phyloP scores from a whole-genome alignment of 2,113 vertebrate genomes.

The Lamprologus tigripictilis region DNA sequence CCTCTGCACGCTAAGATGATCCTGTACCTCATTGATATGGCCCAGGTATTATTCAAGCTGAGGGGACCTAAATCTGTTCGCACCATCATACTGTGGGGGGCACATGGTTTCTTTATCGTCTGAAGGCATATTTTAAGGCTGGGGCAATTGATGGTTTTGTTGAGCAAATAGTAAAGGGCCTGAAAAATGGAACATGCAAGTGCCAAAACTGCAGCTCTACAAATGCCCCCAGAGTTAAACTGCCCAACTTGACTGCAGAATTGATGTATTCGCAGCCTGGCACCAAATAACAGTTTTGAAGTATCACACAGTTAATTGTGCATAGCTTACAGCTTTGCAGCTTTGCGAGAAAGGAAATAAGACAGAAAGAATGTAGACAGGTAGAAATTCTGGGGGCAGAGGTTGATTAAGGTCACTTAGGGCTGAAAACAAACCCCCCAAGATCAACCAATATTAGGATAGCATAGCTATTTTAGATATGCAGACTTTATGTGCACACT shows the following conservation, averaged over 20 bases:
- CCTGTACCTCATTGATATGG: neutral
- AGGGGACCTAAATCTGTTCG: neutral
- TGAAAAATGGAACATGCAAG: neutral
- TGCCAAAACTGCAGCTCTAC: neutral
- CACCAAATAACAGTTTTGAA: neutral
- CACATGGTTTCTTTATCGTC: neutral
- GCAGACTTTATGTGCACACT: neutral
- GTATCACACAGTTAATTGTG: neutral
- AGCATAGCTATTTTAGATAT: neutral
- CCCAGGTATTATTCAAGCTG: neutral
- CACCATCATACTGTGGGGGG: neutral
- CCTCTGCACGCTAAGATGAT: conserved; percentile 1
- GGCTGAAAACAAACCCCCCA: conserved; percentile 34
- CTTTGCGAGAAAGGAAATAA: neutral
- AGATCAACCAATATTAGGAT: neutral
- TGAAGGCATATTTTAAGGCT: neutral
- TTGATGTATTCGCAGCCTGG: neutral
- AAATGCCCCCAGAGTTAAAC: neutral
- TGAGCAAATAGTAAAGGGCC: neutral
- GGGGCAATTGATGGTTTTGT: neutral
- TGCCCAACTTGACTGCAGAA: neutral
- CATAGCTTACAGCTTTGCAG: neutral
- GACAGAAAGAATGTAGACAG: neutral
- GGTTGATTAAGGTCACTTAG: conserved; percentile 52
- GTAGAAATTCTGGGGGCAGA: conserved; percentile 23